A percentile compares a stretch with the other conserved stretches of the same genome.
Conservation (phyloP, 2,888 invertebrate species). For the Toxonevra muliebris region DNA sequence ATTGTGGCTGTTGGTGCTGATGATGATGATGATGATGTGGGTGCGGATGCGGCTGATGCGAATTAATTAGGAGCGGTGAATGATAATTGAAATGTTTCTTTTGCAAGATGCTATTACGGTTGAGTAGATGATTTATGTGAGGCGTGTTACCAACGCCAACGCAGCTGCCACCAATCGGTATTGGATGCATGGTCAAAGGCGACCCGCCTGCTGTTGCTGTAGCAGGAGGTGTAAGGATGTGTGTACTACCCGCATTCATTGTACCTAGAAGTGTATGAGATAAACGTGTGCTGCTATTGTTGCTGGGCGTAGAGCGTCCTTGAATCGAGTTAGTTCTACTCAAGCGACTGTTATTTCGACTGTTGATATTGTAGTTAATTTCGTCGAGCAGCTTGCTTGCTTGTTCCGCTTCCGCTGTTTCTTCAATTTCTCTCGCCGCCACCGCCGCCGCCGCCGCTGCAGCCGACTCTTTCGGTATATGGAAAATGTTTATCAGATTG, state of each 20-base stretch:
- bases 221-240: slow-evolving; percentile 1
- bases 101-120: slow-evolving; percentile 38
- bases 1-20: slow-evolving; percentile 35
- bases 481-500: slow-evolving; percentile 77
- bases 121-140: slow-evolving; percentile 25
- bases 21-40: slow-evolving; percentile 9
- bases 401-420: slow-evolving; percentile 10
- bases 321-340: neutral
- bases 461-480: slow-evolving; percentile 61
- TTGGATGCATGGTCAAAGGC: slow-evolving; percentile 12
- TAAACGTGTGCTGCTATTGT: neutral
- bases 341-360: neutral
- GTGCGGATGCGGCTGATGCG: slow-evolving; percentile 33
- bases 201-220: slow-evolving; percentile 9
- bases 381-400: slow-evolving; percentile 23
- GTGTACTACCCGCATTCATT: slow-evolving; percentile 4
- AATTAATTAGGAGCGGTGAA: slow-evolving; percentile 48
- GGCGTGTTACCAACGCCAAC: slow-evolving; percentile 19
- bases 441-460: neutral
- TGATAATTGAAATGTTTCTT: slow-evolving; percentile 46
- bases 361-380: slow-evolving; percentile 26
- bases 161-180: slow-evolving; percentile 18
- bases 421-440: neutral
- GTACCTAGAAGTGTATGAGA: neutral
- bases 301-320: neutral